phyloP scores from a whole-genome alignment of 2,888 invertebrate genomes.

The Podabrus alpinus region DNA sequence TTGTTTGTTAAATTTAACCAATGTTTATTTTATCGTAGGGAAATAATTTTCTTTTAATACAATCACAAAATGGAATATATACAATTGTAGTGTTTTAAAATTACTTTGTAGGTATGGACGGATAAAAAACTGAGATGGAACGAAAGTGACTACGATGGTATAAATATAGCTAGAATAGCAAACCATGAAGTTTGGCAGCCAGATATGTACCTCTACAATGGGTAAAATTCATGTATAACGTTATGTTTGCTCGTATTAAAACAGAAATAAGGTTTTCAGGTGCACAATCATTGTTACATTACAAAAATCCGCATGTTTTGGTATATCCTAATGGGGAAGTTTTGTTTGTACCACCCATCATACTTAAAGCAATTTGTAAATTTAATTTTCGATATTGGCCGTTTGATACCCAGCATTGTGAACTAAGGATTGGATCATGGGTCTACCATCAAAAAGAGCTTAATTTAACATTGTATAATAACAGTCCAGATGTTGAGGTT shows the following conservation, averaged over 20 bases:
- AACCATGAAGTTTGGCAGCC: constrained; percentile 80
- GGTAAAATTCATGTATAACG: constrained; percentile 50
- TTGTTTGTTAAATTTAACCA: neutral
- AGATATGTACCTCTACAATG: constrained; percentile 73
- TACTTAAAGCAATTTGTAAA: constrained; percentile 68
- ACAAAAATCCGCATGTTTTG: constrained; percentile 61
- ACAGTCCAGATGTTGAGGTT: neutral
- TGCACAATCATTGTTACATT: constrained; percentile 63
- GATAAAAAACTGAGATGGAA: constrained; percentile 78
- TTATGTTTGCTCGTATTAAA: neutral
- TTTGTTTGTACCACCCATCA: constrained; percentile 70
- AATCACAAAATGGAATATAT: neutral
- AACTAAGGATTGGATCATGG: constrained; percentile 75
- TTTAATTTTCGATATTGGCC: constrained; percentile 76
- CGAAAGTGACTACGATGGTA: constrained; percentile 65
- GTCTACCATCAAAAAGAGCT: constrained; percentile 66
- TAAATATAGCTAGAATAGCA: constrained; percentile 64
- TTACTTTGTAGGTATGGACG: constrained; percentile 65
- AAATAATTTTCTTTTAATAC: neutral
- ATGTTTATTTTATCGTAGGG: neutral
- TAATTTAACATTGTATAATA: constrained; percentile 47
- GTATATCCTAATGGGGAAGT: constrained; percentile 60
- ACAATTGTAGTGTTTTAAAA: neutral
- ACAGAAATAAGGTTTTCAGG: constrained; percentile 60
- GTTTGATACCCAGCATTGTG: constrained; percentile 69